Base-by-base conservation (phyloP, 2,888 invertebrate species). In the Campoletis raptor region DNA sequence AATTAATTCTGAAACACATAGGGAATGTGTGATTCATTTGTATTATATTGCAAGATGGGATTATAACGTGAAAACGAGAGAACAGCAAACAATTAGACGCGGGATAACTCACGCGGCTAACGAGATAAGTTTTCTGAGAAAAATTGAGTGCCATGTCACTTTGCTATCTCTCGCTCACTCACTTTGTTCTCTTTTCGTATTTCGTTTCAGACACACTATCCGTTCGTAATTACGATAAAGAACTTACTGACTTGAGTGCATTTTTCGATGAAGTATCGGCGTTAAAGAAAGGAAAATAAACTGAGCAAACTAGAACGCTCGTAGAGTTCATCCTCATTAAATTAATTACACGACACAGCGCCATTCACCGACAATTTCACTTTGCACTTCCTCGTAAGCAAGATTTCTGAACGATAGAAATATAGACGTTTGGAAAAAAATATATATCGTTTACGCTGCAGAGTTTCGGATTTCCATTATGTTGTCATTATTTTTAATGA, bases 51-150 rank as follows among this genome's bases (percentile, higher is more conserved):
- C n/a, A n/a, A 10, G 36, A 67, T 40, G 21, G 48, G 12, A 6
- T 52, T 54, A 30, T 30, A 15, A 21, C 36, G 54, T 21, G 37
- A 57, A 70, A 82, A 82, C 30, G 45, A 64, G 82, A 80, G 70
- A 70, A 57, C 54, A 76, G 76, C 70, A 76, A 85, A 80, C 83
- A 85, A 83, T 83, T 85, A 85, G 79, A 76, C 57, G 76, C 85
- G 37, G 52, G 73, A 66, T 79, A 83, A 83, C 78, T 67, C 73
- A 66, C 67, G 64, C 79, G 64, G 76, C 37, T 85, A 85, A 83
- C 80, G 85, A 85, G 85, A 80, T 85, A 85, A 83, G 83, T 85
- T 85, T 72, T 54, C 5, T 70, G 76, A 80, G 74, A 72, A 76
- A 83, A 80, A 66, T 69, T 74, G 64, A 66, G 64, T 70, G 42